Evolutionary conservation across 1,140 invertebrate genomes (phyloP), one percentile per base, ranked within the genome.

Genomic region (Diorhabda sublineata): DNA sequence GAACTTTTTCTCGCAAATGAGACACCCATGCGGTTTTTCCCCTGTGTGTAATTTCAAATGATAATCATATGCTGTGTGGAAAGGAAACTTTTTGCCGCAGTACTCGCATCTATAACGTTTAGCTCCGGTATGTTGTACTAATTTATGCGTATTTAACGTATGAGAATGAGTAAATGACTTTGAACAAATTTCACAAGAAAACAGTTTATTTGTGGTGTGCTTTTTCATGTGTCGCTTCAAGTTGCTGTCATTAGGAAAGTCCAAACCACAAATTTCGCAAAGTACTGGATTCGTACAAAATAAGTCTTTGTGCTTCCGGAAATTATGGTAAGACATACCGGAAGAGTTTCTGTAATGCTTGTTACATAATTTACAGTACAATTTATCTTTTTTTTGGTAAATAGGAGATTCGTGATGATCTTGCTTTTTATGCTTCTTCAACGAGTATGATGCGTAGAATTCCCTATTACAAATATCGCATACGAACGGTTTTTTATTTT

Each of bases 131-230:
- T 72, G 71, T 5, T 8, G 8, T 52, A 63, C 44, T 44, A 59
- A 58, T 42, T 72, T 67, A 9, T 69, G 47, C 9, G 56, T 64
- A 3, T 66, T 56, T 45, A 42, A 61, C 41, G 41, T 11, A 4
- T 88, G 87, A 74, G 86, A 86, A 76, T 92, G 91, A 0, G 89
- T 90, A 75, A 93, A 94, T 2, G 85, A 79, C 75, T 91, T 85
- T 3, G 87, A 86, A 77, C 92, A 94, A 42, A 88, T 83, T 4
- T 85, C 81, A 81, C 92, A 94, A 47, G 90, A 85, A 78, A 90
- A 93, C 7, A 91, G 91, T 76, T 91, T 92, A 75, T 72, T 68
- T 11, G 60, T 64, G 11, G 67, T 69, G 45, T 72, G 71, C 42
- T 63, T 64, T 8, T 64, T 61, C 2, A 45, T 59, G 56, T 72